phyloP scores from a whole-genome alignment of 1,140 invertebrate genomes.

The Himalopsyche phryganea region DNA sequence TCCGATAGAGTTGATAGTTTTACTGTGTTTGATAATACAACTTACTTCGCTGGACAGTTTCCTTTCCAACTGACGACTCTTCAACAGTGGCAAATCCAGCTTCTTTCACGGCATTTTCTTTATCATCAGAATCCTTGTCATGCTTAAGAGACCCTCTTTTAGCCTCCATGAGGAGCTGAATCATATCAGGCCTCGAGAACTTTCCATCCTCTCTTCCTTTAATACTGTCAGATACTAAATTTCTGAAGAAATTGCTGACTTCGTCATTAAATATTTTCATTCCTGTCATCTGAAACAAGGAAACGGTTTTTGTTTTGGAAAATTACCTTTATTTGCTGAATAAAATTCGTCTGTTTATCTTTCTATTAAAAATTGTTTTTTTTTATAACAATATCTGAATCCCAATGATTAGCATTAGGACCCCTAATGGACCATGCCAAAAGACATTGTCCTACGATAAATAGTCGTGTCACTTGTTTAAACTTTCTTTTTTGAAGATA shows the following conservation, averaged over 20 bases:
- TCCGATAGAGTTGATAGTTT: no score
- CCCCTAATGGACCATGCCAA: no score
- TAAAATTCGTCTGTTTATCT: no score
- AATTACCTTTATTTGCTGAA: no score
- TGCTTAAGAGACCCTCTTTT: slow-evolving; percentile 39
- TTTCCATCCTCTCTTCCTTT: slow-evolving; percentile 38
- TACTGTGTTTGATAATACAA: no score
- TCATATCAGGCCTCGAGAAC: slow-evolving; percentile 46
- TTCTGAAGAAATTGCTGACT: slow-evolving; percentile 32
- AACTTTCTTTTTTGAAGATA: no score
- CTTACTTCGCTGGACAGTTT: slow-evolving; percentile 22
- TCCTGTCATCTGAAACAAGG: slow-evolving; percentile 15
- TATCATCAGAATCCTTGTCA: slow-evolving; percentile 1
- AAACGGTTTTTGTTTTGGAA: no score
- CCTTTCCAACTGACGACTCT: slow-evolving; percentile 35
- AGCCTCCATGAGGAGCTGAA: slow-evolving; percentile 46
- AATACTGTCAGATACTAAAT: slow-evolving; percentile 36
- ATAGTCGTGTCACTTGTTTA: no score
- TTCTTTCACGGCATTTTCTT: slow-evolving; percentile 3
- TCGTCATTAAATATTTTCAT: slow-evolving; percentile 3
- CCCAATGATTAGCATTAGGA: no score
- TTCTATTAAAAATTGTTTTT: no score
- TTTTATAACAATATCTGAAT: no score
- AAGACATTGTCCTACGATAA: no score
- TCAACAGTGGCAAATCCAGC: slow-evolving; percentile 39